Evolutionary conservation across 1,140 invertebrate genomes (phyloP), one percentile per base, ranked within the genome.

Genomic region (Heliconius eleuchia): DNA sequence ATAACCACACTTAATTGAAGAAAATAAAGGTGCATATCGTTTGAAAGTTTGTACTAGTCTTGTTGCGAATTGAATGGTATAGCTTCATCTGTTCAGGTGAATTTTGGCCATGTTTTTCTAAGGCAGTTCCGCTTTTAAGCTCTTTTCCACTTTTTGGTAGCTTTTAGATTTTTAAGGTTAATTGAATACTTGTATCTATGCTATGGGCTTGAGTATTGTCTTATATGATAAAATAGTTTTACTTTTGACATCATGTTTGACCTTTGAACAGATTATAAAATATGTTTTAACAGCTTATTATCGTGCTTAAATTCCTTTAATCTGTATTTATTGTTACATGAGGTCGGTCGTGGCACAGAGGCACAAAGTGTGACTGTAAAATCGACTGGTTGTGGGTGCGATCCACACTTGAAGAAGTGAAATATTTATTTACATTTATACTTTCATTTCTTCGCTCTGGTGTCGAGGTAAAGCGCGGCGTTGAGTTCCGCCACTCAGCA

Each of bases 51-150:
- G 30, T 27, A 66, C 27, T 27, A n/a, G 16, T 30, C 71, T 71
- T 80, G 75, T 76, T 73, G 76, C 71, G 74, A 42, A 76, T 50
- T 74, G 80, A 57, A 75, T 72, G 78, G 71, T 79, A 80, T 66
- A 66, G 80, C 78, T 84, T 84, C 71, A 80, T 80, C 83, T 78
- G 77, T 73, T 80, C 72, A 80, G 76, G 78, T 78, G 80, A 83
- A 82, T 83, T 83, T 75, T 75, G 72, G 30, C 72, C 77, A 75
- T 83, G 82, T 83, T 83, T 83, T 83, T 77, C 80, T 75, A 78
- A 73, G 39, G 66, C 74, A 66, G 74, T 76, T 74, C 57, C 46
- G 60, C 34, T 74, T 80, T 82, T 80, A 34, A 71, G 30, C 23
- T 66, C 60, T 23, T 30, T 66, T 66, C 60, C 27, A 27, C 2